Conservation (phyloP, 2,113 vertebrate species). For the Colinus virginianus region DNA sequence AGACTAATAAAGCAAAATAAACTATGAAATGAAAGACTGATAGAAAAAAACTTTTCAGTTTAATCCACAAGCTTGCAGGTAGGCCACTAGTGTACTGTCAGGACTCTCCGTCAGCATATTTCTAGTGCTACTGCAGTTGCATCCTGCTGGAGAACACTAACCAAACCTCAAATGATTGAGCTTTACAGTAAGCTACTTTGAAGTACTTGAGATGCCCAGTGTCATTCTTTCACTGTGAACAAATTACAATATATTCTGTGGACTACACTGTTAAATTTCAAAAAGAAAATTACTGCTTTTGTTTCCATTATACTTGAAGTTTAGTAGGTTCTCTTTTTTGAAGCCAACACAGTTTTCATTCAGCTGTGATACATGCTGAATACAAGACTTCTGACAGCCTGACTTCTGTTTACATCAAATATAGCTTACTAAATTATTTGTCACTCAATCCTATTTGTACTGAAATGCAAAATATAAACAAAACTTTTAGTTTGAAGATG, state of each 20-base stretch:
- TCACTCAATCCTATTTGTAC: background rate
- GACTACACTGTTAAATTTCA: background rate
- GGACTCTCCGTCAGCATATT: background rate
- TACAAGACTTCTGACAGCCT: background rate
- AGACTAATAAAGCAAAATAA: background rate
- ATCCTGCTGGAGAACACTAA: background rate
- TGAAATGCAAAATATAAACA: background rate
- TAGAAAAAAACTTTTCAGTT: background rate
- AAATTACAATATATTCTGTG: background rate
- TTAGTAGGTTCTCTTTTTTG: background rate
- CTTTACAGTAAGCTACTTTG: background rate
- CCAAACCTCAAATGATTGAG: background rate
- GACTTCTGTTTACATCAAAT: background rate
- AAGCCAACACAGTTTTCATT: background rate
- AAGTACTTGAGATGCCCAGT: background rate
- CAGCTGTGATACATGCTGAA: background rate
- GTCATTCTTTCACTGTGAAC: background rate
- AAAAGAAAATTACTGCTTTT: background rate
- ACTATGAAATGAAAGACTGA: background rate
- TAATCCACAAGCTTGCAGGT: background rate
- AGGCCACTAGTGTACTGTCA: background rate
- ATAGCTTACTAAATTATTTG: background rate
- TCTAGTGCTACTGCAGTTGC: background rate
- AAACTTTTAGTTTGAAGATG: background rate
- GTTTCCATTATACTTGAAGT: background rate